Percentiles rank a stretch among this genome's conserved stretches.
phyloP scores from a whole-genome alignment of 2,113 vertebrate genomes.

The Varanus salvator region DNA sequence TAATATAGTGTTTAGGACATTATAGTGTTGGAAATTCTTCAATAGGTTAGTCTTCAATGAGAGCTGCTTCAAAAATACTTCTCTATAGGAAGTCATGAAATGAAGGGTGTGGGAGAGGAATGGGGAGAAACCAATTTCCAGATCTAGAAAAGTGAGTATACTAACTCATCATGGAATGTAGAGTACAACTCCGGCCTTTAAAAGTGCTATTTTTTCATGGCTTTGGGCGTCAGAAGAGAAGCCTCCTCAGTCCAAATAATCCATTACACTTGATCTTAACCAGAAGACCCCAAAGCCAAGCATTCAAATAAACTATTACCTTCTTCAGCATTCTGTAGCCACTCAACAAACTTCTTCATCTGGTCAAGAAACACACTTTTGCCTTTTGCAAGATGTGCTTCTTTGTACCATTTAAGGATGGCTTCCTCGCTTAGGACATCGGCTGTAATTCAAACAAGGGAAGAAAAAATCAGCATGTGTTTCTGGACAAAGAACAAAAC shows the following conservation, averaged over 20 bases:
- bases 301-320: constrained; percentile 70
- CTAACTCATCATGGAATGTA: background rate
- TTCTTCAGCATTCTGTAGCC: constrained; percentile 94
- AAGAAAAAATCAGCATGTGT: background rate
- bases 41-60: background rate
- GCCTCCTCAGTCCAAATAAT: background rate
- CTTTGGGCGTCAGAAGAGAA: background rate
- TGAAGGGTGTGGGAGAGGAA: background rate
- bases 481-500: background rate
- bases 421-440: constrained; percentile 93
- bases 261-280: too few species aligned
- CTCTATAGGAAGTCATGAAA: constrained; percentile 1
- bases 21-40: too few species aligned
- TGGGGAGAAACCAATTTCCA: background rate
- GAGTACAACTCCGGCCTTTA: background rate
- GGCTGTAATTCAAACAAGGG: constrained; percentile 77
- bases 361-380: constrained; percentile 94
- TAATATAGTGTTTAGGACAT: background rate
- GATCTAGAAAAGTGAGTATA: background rate
- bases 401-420: constrained; percentile 93
- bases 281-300: background rate
- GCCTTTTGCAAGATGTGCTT: constrained; percentile 89
- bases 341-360: constrained; percentile 96
- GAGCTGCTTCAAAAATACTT: constrained; percentile 7
- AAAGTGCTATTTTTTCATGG: background rate